Evolutionary conservation across 2,888 invertebrate species (phyloP).

Genomic region (Cerastis rubricosa): DNA sequence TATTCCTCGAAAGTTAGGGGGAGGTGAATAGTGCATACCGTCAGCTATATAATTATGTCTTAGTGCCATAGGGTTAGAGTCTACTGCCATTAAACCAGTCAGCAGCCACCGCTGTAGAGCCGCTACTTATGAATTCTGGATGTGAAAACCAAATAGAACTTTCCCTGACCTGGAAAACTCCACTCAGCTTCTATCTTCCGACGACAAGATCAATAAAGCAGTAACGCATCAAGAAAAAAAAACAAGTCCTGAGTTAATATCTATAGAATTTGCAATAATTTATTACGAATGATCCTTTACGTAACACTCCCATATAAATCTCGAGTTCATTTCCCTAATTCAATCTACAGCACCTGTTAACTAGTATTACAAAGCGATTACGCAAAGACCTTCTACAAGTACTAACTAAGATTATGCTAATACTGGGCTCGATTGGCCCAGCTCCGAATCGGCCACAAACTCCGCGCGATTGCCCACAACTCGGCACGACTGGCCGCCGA

Average conservation of each 20-base stretch:
- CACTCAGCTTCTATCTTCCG: background rate
- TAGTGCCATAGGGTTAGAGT: background rate
- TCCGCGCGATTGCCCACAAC: slow-evolving; percentile 4
- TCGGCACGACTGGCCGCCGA: slow-evolving; percentile 6
- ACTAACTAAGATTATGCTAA: slow-evolving; percentile 52
- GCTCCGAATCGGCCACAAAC: slow-evolving; percentile 16
- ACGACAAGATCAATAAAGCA: no score
- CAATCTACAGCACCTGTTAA: slow-evolving; percentile 19
- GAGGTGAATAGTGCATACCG: background rate
- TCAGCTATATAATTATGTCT: background rate
- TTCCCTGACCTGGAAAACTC: background rate
- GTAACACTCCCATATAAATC: background rate
- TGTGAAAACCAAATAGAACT: background rate
- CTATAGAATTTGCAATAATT: background rate
- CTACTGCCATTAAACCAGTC: no score
- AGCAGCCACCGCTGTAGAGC: background rate
- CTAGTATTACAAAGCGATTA: slow-evolving; percentile 52
- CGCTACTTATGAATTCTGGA: background rate
- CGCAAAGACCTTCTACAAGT: slow-evolving; percentile 19
- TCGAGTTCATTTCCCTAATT: slow-evolving; percentile 18
- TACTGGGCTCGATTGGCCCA: slow-evolving; percentile 7
- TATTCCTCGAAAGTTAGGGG: background rate
- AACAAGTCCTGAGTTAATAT: background rate
- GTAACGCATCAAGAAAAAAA: background rate
- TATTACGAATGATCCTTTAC: background rate